Evolutionary conservation across 2,113 vertebrate species (phyloP).

Genomic region (Noctilio leporinus): DNA sequence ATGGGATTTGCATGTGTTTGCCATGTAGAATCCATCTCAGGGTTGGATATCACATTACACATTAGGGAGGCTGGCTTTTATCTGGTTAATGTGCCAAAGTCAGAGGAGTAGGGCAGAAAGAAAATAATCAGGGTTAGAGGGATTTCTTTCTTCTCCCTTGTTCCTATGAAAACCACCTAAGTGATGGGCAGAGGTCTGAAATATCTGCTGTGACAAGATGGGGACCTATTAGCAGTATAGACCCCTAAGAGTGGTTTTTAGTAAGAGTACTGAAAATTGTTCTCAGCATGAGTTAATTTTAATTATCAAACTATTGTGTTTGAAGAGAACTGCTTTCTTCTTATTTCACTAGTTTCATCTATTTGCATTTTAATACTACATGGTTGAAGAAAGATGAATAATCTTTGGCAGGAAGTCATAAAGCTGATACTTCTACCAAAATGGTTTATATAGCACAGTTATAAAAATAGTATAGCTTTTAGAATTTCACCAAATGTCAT

Average conservation of each 20-base stretch:
- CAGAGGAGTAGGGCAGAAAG: neutral
- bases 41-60: neutral
- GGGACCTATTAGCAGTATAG: neutral
- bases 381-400: slow-evolving; percentile 28
- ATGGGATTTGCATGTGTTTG: rapidly evolving
- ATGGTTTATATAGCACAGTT: slow-evolving; percentile 30
- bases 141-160: neutral
- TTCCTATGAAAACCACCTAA: neutral
- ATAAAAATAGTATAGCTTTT: slow-evolving; percentile 66
- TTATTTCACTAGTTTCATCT: slow-evolving; percentile 39
- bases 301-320: neutral
- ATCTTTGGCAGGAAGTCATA: slow-evolving; percentile 58
- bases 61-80: neutral
- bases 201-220: neutral
- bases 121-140: neutral
- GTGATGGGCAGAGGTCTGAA: neutral
- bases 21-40: neutral
- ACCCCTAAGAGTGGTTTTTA: neutral
- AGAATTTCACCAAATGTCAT: slow-evolving; percentile 62
- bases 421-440: slow-evolving; percentile 65
- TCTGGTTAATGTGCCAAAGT: neutral
- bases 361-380: slow-evolving; percentile 55
- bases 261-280: neutral
- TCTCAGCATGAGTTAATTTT: slow-evolving; percentile 11
- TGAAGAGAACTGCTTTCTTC: slow-evolving; percentile 10